A percentile compares a stretch with the other conserved stretches of the same genome.
These are phyloP conservation scores for Andrena minutula DNA, from an alignment of 2,888 invertebrate genomes.

Conservation along the genomic window DNA sequence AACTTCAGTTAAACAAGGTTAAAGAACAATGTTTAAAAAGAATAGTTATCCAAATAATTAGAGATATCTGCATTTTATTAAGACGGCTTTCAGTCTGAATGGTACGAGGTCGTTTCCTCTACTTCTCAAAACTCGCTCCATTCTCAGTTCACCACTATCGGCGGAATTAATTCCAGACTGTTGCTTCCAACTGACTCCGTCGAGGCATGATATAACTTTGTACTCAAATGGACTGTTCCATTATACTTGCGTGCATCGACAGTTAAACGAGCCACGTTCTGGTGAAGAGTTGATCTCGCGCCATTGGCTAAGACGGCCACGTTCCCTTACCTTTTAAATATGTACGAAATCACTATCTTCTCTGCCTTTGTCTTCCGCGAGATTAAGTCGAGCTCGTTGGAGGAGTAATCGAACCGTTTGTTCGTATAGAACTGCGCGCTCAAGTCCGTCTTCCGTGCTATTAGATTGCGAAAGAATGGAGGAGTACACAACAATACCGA, in stretches of 20 bases:
- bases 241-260: conserved; percentile 61
- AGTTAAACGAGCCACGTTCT: conserved; percentile 52
- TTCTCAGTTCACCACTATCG: conserved; percentile 37
- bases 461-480: neutral
- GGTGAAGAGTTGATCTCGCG: conserved; percentile 5
- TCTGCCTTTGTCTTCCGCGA: conserved; percentile 3
- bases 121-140: conserved; percentile 22
- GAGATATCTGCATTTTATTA: conserved; percentile 15
- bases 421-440: neutral
- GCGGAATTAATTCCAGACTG: conserved; percentile 65
- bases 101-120: conserved; percentile 7
- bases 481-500: neutral
- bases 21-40: no score
- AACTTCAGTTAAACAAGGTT: no score
- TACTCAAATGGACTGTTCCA: conserved; percentile 64
- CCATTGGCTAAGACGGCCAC: conserved; percentile 34
- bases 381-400: conserved; percentile 14
- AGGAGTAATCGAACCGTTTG: conserved; percentile 22
- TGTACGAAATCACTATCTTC: neutral
- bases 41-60: neutral
- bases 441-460: neutral
- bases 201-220: conserved; percentile 58
- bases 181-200: conserved; percentile 62
- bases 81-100: conserved; percentile 41
- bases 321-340: neutral